Evolutionary conservation across 2,113 vertebrate genomes (phyloP).

Genomic region (Oxyura jamaicensis): DNA sequence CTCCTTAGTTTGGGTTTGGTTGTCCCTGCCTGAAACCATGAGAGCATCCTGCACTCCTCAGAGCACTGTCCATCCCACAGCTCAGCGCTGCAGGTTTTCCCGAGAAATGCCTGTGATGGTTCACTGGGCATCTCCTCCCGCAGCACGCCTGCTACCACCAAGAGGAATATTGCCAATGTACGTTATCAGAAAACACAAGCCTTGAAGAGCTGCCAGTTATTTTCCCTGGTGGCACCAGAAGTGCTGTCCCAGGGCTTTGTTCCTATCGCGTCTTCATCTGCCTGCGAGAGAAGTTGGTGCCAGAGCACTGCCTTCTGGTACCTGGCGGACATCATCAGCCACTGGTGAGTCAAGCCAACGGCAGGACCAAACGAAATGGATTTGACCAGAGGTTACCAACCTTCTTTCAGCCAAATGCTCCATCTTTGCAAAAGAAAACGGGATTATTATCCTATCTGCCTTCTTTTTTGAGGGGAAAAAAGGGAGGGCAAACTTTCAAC

Average conservation of each 20-base stretch:
- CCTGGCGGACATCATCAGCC: background rate
- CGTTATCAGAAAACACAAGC: background rate
- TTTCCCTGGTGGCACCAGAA: background rate
- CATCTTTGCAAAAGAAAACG: background rate
- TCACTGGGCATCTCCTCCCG: background rate
- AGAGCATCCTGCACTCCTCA: background rate
- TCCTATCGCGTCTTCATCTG: background rate
- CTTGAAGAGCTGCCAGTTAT: background rate
- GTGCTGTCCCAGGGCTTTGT: background rate
- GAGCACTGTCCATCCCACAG: background rate
- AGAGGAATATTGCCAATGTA: background rate
- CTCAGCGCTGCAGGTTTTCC: background rate
- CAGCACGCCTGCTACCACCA: background rate
- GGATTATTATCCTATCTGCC: background rate
- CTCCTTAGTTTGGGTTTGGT: background rate
- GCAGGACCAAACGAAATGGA: background rate
- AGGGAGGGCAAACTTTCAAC: background rate
- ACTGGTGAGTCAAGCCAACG: background rate
- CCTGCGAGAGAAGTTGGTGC: background rate
- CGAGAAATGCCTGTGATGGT: background rate
- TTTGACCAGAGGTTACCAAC: background rate
- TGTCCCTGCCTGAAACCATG: background rate
- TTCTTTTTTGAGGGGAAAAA: background rate
- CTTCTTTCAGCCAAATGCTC: background rate
- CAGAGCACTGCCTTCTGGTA: background rate